These are phyloP conservation scores for Apamea crenata DNA, from an alignment of 2,888 invertebrate genomes.

Conservation along the genomic window DNA sequence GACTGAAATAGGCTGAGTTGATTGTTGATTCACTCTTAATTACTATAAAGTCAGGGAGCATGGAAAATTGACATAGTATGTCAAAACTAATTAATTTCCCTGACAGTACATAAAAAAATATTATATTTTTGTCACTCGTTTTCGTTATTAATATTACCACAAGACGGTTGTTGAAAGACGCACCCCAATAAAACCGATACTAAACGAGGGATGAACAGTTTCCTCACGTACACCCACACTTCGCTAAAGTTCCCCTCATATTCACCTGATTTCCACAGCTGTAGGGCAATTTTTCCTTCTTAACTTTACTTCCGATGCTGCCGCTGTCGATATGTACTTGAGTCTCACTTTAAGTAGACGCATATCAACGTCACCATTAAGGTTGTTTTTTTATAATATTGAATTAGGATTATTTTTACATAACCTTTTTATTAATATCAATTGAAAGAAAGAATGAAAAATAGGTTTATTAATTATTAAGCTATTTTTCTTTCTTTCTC, in stretches of 20 bases:
- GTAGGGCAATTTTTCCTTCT: slow-evolving; percentile 27
- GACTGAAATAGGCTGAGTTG: background rate
- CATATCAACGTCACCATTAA: background rate
- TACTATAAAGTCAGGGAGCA: background rate
- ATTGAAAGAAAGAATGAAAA: too few species aligned
- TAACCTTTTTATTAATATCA: background rate
- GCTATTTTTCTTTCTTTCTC: too few species aligned
- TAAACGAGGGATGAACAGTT: slow-evolving; percentile 13
- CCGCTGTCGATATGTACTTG: background rate
- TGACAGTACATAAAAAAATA: background rate
- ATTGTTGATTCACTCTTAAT: background rate
- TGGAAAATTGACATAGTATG: background rate
- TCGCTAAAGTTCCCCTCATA: slow-evolving; percentile 19
- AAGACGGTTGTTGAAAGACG: background rate
- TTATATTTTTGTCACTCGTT: background rate
- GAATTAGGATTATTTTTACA: background rate
- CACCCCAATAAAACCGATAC: slow-evolving; percentile 32
- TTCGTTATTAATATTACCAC: background rate
- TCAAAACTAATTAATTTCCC: background rate
- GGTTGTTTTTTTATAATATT: background rate
- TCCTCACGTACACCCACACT: slow-evolving; percentile 32
- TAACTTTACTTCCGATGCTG: slow-evolving; percentile 12
- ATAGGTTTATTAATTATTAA: too few species aligned
- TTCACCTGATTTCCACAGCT: slow-evolving; percentile 39
- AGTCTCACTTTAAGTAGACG: background rate